These are phyloP conservation scores for Myotis pilosus DNA, from an alignment of 2,797 vertebrate genomes.

Conservation along the genomic window DNA sequence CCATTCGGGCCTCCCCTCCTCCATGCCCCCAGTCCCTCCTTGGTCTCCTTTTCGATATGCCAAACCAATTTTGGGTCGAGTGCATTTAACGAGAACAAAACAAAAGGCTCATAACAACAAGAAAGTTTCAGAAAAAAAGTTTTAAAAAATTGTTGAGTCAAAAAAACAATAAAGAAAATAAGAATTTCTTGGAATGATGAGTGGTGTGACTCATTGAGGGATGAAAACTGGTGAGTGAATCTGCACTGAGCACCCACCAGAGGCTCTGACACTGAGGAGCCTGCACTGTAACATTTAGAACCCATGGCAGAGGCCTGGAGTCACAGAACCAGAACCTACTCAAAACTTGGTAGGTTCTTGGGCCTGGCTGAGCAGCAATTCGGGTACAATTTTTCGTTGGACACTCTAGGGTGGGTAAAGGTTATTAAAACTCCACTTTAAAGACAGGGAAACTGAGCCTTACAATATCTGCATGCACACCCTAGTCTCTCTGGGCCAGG, in stretches of 20 bases:
- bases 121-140: slow-evolving; percentile 81
- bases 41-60: slow-evolving; percentile 82
- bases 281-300: rapidly evolving
- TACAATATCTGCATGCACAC: not conserved
- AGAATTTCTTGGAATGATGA: slow-evolving; percentile 81
- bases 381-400: not conserved
- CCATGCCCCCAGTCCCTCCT: slow-evolving; percentile 14
- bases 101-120: slow-evolving; percentile 81
- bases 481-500: not conserved
- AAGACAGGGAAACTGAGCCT: not conserved
- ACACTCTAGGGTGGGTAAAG: not conserved
- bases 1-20: slow-evolving; percentile 61
- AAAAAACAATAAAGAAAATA: slow-evolving; percentile 83
- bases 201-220: slow-evolving; percentile 40
- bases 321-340: not conserved
- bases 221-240: not conserved
- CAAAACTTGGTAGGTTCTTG: not conserved
- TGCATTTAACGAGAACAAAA: slow-evolving; percentile 83
- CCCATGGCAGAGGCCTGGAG: not conserved
- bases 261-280: not conserved
- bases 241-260: not conserved
- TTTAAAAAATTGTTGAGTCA: slow-evolving; percentile 82
- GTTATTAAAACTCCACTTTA: not conserved
- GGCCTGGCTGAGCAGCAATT: not conserved
- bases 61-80: slow-evolving; percentile 86